phyloP scores from a whole-genome alignment of 2,113 vertebrate species.

The Cichladusa arquata region DNA sequence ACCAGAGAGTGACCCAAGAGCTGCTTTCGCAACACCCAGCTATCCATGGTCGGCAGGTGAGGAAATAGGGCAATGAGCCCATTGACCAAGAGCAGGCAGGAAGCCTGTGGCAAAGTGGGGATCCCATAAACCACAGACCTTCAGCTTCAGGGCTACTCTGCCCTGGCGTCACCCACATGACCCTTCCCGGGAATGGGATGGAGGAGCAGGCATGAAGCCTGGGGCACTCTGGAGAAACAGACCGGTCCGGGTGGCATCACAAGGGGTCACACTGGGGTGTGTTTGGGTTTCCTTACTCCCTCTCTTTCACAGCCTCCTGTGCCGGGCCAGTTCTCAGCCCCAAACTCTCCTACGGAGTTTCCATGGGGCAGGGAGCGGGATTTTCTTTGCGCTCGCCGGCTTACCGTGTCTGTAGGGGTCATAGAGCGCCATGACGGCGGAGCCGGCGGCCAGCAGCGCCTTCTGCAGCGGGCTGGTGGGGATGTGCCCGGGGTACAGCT shows the following conservation, averaged over 20 bases:
- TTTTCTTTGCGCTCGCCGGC: neutral
- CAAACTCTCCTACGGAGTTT: neutral
- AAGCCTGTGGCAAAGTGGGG: neutral
- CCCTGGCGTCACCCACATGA: neutral
- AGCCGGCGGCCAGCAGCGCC: conserved; percentile 84
- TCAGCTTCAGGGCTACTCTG: neutral
- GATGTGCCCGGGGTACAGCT: conserved; percentile 86
- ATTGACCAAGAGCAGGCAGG: neutral
- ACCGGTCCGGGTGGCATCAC: neutral
- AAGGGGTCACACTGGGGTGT: too few relatives aligned
- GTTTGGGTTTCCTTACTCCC: neutral
- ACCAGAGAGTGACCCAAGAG: neutral
- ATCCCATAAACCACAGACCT: neutral
- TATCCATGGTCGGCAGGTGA: neutral
- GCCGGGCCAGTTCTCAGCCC: neutral
- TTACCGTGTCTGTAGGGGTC: conserved; percentile 93
- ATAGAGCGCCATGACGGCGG: conserved; percentile 82
- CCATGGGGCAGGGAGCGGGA: neutral
- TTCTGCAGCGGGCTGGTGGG: conserved; percentile 86
- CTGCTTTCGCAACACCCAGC: accelerated
- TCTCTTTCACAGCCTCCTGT: neutral
- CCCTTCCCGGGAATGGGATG: neutral
- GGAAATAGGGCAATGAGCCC: neutral
- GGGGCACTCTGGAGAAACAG: neutral
- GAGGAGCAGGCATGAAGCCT: neutral